Conservation (phyloP, 2,797 vertebrate genomes). For the Arrhamphus sclerolepis region DNA sequence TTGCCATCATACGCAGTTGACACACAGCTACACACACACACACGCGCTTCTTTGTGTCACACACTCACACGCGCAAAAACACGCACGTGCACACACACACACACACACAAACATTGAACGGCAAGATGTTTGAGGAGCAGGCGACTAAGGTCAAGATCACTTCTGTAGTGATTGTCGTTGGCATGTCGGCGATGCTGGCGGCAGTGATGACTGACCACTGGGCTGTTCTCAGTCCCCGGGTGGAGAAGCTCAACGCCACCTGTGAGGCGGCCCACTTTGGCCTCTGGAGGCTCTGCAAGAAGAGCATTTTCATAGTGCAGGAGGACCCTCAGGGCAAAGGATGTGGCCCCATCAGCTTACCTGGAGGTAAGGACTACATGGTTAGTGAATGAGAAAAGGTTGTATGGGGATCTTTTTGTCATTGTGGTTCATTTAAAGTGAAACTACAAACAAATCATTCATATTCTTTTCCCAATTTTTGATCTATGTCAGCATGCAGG, state of each 20-base stretch:
- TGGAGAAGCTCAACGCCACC: slow-evolving; percentile 83
- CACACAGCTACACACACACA: slow-evolving; percentile 5
- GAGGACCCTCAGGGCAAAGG: slow-evolving; percentile 80
- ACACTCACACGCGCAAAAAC: slow-evolving; percentile 1
- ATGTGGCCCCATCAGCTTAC: slow-evolving; percentile 86
- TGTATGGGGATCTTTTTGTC: not conserved
- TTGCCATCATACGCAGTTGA: slow-evolving; percentile 1
- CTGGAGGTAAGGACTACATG: slow-evolving; percentile 85
- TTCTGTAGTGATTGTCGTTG: slow-evolving; percentile 86
- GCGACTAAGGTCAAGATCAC: slow-evolving; percentile 88
- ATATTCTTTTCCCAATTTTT: too few species aligned
- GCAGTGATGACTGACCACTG: slow-evolving; percentile 94
- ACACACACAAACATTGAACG: not conserved
- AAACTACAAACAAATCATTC: too few species aligned
- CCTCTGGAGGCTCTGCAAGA: slow-evolving; percentile 94
- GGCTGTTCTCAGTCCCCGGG: slow-evolving; percentile 91
- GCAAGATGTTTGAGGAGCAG: slow-evolving; percentile 85
- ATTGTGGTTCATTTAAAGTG: not conserved
- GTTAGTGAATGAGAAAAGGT: not conserved
- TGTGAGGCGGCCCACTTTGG: slow-evolving; percentile 95
- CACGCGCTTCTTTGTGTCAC: not conserved
- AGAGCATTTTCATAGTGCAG: slow-evolving; percentile 80
- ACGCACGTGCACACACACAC: slow-evolving; percentile 6
- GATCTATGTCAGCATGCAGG: too few species aligned
- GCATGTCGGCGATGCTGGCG: slow-evolving; percentile 86